Evolutionary conservation across 1,140 invertebrate species (phyloP).

Genomic region (Conus betulinus): DNA sequence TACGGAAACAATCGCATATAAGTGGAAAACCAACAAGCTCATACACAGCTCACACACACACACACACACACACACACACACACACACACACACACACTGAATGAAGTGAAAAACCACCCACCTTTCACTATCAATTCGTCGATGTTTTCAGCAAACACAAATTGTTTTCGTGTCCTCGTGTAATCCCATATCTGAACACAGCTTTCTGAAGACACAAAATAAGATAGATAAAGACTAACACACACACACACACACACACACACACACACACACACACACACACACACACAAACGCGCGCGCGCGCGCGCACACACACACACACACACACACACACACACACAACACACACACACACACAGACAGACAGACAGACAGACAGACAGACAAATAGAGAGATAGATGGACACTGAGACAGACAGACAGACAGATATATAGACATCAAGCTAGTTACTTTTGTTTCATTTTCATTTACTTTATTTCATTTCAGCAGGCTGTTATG

Average conservation of each 20-base stretch:
- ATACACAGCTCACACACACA: background rate
- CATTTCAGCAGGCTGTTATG: too few relatives aligned
- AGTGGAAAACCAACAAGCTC: too few relatives aligned
- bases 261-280: conserved; percentile 1
- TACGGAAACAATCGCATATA: too few relatives aligned
- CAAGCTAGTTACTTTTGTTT: too few relatives aligned
- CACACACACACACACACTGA: background rate
- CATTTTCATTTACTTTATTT: too few relatives aligned
- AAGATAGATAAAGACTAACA: background rate
- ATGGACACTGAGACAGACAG: too few relatives aligned
- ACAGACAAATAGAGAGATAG: background rate
- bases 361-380: too few relatives aligned
- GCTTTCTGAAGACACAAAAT: background rate
- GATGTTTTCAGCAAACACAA: conserved; percentile 34
- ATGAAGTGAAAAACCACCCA: background rate
- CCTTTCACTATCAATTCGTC: conserved; percentile 33
- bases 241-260: background rate
- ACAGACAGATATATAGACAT: too few relatives aligned
- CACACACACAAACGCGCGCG: background rate
- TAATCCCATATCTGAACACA: conserved; percentile 30
- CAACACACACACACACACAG: too few relatives aligned
- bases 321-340: background rate
- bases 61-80: background rate
- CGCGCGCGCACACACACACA: too few relatives aligned
- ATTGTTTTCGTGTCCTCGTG: conserved; percentile 13